These are phyloP conservation scores for Onychostruthus taczanowskii DNA, from an alignment of 2,113 vertebrate species.

Conservation along the genomic window DNA sequence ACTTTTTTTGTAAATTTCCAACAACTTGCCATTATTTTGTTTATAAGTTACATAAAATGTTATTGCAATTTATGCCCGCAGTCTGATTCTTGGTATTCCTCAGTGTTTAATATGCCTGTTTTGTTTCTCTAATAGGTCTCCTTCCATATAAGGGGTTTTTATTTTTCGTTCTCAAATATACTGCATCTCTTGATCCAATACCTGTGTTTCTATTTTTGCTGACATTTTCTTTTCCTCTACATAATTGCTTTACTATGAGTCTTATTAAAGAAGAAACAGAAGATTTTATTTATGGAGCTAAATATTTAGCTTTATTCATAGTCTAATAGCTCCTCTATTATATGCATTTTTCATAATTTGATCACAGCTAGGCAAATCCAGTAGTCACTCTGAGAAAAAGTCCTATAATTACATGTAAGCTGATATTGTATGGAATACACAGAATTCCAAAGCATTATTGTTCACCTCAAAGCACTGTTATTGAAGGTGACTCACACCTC, in stretches of 20 bases:
- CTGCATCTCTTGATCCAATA: not conserved
- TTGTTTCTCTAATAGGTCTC: conserved; percentile 1
- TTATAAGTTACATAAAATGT: conserved; percentile 26
- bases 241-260: not conserved
- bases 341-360: not conserved
- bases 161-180: not conserved
- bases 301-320: not conserved
- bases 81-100: not conserved
- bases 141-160: not conserved
- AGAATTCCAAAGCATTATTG: not conserved
- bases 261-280: not conserved
- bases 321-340: not conserved
- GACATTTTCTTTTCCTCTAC: not conserved
- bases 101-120: not conserved
- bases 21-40: not conserved
- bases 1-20: not conserved
- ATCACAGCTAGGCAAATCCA: not conserved
- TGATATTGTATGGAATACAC: not conserved
- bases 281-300: not conserved
- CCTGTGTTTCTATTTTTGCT: not conserved
- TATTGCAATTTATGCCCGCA: conserved; percentile 21
- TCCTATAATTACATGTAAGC: not conserved
- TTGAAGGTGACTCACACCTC: not conserved
- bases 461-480: not conserved
- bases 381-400: not conserved